Base-by-base conservation (phyloP, 2,888 invertebrate genomes). In the Xestia rhomboidea region DNA sequence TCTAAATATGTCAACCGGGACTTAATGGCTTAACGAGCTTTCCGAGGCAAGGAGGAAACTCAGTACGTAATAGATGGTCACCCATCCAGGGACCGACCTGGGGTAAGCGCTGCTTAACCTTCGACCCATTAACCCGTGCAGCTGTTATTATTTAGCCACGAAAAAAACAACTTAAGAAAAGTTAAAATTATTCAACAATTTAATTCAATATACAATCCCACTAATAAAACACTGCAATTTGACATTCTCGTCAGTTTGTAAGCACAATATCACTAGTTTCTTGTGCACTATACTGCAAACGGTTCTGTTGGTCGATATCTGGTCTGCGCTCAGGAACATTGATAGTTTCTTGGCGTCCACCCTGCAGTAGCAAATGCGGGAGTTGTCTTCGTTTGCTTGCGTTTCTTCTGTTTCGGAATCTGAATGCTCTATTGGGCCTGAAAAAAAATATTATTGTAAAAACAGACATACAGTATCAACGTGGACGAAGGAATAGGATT, bases 191-290 rank as follows among this genome's bases (percentile, higher is more conserved):
- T 27, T 11, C 21, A 68, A 34, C 15, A 51, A 38, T 82, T 83
- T 68, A 68, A 30, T 76, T 83, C 27, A 96, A 91, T 93, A 96
- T 34, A 96, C 95, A 89, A 98, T 97, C 41, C 98, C 98, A 83
- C 98, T 98, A 86, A 99, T 97, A 93, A 98, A 98, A 92, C 98
- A 98, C 94, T 98, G 98, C 80, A 99, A 96, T 27, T 97, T 97
- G 15, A 99, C 97, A 93, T 98, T 98, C 74, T 98, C 98, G 79
- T 98, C 97, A 34, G 98, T 97, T 86, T 98, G 97, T 81, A 99
- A 95, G 89, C 97, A 97, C 89, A 99, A 94, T 91, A 98, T 98
- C 0, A 98, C 97, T 89, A 98, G 97, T 91, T 97, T 97, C 81
- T 98, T 98, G 82, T 98, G 97, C 41, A 98, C 97, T 79, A 99